Conservation (phyloP, 2,797 vertebrate genomes). For the Oreochromis mossambicus region DNA sequence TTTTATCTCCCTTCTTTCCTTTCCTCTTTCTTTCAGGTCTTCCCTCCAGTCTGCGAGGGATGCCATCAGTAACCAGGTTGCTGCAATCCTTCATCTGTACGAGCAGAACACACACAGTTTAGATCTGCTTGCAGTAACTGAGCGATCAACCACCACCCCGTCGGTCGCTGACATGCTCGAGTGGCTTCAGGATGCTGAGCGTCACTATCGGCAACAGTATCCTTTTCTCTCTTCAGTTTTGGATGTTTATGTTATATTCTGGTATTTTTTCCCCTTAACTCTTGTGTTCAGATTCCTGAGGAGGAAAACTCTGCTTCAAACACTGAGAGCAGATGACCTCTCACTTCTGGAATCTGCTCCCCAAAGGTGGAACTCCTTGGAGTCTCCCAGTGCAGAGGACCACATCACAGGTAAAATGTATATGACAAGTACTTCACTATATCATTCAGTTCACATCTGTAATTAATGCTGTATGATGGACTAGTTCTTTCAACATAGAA, state of each 20-base stretch:
- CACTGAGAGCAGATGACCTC: constrained; percentile 69
- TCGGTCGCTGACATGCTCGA: constrained; percentile 87
- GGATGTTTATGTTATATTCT: accelerated
- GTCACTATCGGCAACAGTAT: constrained; percentile 85
- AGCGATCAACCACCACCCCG: constrained; percentile 69
- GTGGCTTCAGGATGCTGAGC: constrained; percentile 86
- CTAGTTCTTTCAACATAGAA: not conserved
- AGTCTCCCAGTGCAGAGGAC: constrained; percentile 49
- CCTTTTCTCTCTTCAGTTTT: constrained; percentile 46
- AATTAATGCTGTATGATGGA: not conserved
- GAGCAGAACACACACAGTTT: constrained; percentile 65
- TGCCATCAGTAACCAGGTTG: constrained; percentile 71
- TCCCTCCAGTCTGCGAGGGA: constrained; percentile 77
- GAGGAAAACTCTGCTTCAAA: constrained; percentile 78
- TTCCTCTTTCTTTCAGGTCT: constrained; percentile 56
- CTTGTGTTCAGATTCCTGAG: constrained; percentile 74
- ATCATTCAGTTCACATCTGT: not conserved
- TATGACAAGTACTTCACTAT: not conserved
- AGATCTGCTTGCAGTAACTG: constrained; percentile 49
- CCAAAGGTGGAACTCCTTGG: constrained; percentile 75
- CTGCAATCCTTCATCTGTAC: constrained; percentile 70
- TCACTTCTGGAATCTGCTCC: constrained; percentile 72
- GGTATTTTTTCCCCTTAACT: constrained; percentile 43
- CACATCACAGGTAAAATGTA: constrained; percentile 32
- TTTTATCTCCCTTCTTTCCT: not conserved